phyloP scores from a whole-genome alignment of 2,888 invertebrate species.

The Fragum fragum region DNA sequence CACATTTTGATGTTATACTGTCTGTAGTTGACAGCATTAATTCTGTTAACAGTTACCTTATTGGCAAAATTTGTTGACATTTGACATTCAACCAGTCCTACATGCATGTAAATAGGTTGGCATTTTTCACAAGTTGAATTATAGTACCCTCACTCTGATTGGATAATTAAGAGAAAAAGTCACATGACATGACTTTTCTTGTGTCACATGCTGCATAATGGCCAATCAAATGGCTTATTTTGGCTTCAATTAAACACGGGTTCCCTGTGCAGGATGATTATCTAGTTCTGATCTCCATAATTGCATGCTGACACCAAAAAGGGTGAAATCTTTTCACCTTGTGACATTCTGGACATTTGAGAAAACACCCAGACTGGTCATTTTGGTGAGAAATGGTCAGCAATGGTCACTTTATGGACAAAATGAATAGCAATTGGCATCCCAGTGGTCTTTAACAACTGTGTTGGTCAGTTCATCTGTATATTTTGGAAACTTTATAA shows the following conservation, averaged over 20 bases:
- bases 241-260: neutral
- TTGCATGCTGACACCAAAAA: constrained; percentile 52
- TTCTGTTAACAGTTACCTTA: no score
- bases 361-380: constrained; percentile 60
- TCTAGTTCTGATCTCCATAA: constrained; percentile 57
- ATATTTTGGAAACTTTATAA: constrained; percentile 12
- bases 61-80: no score
- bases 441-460: constrained; percentile 56
- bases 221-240: neutral
- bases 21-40: no score
- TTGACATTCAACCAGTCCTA: no score
- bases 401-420: constrained; percentile 58
- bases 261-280: constrained; percentile 34
- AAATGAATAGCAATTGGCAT: constrained; percentile 54
- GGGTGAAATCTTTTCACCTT: constrained; percentile 43
- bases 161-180: neutral
- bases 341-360: constrained; percentile 62
- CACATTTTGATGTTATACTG: neutral
- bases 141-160: constrained; percentile 2
- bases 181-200: neutral
- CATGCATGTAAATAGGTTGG: no score
- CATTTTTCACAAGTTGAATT: neutral
- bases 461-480: constrained; percentile 22
- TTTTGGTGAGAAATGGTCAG: constrained; percentile 65
- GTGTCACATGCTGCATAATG: no score